Evolutionary conservation across 35 echinoderm and acorn worm species (phyloP).

Genomic region (Apostichopus californicus): DNA sequence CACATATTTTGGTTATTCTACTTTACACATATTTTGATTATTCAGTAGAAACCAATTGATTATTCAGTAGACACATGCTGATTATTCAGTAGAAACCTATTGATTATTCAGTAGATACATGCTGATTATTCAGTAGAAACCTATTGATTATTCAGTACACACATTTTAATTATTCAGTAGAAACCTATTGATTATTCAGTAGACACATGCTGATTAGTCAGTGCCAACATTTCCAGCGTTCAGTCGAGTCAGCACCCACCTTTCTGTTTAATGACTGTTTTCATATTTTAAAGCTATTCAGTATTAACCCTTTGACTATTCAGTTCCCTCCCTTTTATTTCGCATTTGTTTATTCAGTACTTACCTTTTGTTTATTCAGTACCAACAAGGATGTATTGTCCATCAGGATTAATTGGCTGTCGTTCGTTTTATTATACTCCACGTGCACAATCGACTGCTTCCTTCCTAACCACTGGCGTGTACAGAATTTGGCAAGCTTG

Average conservation of each 20-base stretch:
- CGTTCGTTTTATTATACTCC: conserved; percentile 43
- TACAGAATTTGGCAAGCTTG: background rate
- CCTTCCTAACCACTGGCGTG: conserved; percentile 46
- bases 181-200: background rate
- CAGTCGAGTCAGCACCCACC: background rate
- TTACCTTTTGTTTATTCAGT: conserved; percentile 2
- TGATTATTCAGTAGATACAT: too few relatives aligned
- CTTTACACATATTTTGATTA: too few relatives aligned
- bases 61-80: background rate
- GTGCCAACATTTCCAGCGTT: background rate
- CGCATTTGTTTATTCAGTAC: background rate
- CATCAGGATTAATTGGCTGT: conserved; percentile 58
- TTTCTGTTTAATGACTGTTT: background rate
- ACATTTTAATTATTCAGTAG: too few relatives aligned
- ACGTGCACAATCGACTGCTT: conserved; percentile 36
- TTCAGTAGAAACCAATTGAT: background rate
- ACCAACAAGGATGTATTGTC: conserved; percentile 50
- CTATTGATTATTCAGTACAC: background rate
- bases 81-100: background rate
- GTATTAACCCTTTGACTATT: background rate
- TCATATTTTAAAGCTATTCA: background rate
- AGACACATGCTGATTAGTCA: background rate
- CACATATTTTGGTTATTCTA: too few relatives aligned
- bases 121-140: too few relatives aligned
- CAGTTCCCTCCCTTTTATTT: background rate